phyloP scores from a whole-genome alignment of 2,797 vertebrate species.

The Pogonophryne albipinna region DNA sequence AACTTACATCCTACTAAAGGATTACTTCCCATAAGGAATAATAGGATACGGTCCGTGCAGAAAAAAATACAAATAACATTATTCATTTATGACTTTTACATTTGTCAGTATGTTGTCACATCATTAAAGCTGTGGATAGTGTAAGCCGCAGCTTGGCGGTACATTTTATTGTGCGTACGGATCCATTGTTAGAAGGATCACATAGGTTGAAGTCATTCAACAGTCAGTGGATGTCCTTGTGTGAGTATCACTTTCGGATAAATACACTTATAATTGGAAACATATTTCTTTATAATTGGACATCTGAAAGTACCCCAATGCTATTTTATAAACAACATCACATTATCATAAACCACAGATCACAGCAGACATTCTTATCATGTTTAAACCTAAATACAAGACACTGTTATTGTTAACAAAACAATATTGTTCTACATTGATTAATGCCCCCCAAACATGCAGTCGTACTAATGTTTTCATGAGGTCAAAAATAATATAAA shows the following conservation, averaged over 20 bases:
- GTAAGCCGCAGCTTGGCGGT: conserved; percentile 10
- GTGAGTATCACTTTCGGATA: conserved; percentile 29
- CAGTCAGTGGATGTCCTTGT: conserved; percentile 25
- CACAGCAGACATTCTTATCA: conserved; percentile 10
- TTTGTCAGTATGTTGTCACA: conserved; percentile 11
- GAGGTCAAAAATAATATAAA: conserved; percentile 41
- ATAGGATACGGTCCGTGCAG: background rate
- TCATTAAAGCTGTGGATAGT: conserved; percentile 13
- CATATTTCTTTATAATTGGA: conserved; percentile 34
- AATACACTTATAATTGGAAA: conserved; percentile 40
- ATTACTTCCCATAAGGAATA: background rate
- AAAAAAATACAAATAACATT: conserved; percentile 2
- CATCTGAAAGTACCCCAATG: background rate
- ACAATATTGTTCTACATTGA: conserved; percentile 22
- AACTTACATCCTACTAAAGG: background rate
- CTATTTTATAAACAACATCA: conserved; percentile 13
- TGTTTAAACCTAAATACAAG: conserved; percentile 15
- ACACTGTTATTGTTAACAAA: conserved; percentile 1
- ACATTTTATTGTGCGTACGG: conserved; percentile 7
- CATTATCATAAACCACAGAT: conserved; percentile 13
- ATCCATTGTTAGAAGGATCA: conserved; percentile 30
- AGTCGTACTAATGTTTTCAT: conserved; percentile 4
- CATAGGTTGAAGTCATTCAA: conserved; percentile 14
- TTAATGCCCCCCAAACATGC: background rate
- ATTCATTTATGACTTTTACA: conserved; percentile 10